Evolutionary conservation across 2,888 invertebrate species (phyloP).

Genomic region (Platypus cylindrus): DNA sequence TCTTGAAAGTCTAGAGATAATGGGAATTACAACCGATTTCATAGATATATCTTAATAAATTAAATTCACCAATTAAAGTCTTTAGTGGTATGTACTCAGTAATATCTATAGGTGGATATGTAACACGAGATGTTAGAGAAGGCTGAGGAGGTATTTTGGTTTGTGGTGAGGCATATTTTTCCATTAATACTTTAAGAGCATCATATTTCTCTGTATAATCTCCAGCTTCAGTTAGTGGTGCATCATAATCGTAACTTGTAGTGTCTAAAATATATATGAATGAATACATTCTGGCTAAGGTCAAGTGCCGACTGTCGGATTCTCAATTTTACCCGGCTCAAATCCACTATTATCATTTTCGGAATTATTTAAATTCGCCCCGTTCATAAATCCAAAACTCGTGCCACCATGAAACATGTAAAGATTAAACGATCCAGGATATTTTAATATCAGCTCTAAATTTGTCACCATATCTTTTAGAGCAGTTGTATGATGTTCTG

Average conservation of each 20-base stretch:
- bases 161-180: constrained; percentile 24
- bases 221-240: constrained; percentile 78
- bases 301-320: not conserved
- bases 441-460: constrained; percentile 24
- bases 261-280: constrained; percentile 24
- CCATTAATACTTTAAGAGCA: constrained; percentile 44
- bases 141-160: constrained; percentile 29
- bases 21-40: not conserved
- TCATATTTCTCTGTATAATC: constrained; percentile 69
- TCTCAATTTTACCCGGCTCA: constrained; percentile 16
- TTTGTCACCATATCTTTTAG: constrained; percentile 18
- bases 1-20: constrained; percentile 10
- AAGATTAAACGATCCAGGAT: constrained; percentile 53
- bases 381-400: constrained; percentile 56
- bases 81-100: constrained; percentile 9
- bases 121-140: constrained; percentile 20
- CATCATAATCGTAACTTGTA: constrained; percentile 67
- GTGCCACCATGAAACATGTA: constrained; percentile 93
- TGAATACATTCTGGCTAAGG: not conserved
- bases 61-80: constrained; percentile 8
- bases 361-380: constrained; percentile 20
- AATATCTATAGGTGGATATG: constrained; percentile 6
- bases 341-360: constrained; percentile 14
- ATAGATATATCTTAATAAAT: not conserved
- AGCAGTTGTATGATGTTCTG: constrained; percentile 25